Evolutionary conservation across 2,888 invertebrate species (phyloP), one percentile per base, ranked within the genome.

Genomic region (Orchestes rusci): DNA sequence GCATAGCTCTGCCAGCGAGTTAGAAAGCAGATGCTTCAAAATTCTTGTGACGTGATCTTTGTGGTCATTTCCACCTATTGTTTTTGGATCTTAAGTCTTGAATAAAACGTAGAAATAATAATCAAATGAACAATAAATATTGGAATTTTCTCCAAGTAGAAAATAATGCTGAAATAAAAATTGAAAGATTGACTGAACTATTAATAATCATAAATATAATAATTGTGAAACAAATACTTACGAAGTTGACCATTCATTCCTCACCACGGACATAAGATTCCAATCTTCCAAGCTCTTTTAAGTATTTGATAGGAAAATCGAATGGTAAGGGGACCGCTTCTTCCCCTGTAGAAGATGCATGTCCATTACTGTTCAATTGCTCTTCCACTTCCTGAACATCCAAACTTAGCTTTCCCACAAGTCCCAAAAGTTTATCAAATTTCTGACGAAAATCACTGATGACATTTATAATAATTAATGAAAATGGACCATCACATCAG

Each of bases 1-100:
- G 16, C 40, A 40, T 16, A 19, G 12, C 12, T 40, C 32, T n/a
- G 40, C 40, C 4, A 40, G n/a, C 13, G 31, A 12, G 16, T 40
- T 31, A 7, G 32, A 18, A 4, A 17, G 12, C 3, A 20, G 4
- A 12, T 19, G 18, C 20, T 19, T 36, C 12, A 36, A 19, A n/a
- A 36, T 19, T 20, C 36, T 36, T 19, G 12, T 36, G 4, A 12
- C 12, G 10, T 20, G 12, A 5, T 36, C 36, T 36, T 19, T 36
- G n/a, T 10, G 7, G 15, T 36, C 36, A 17, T 5, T 10, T 17
- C 36, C 36, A 4, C 36, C 36, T 10, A 36, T 12, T 4, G 36
- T 8, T 15, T 36, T 36, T 8, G 20, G 17, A 34, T 18, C n/a
- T 17, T 20, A 20, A 16, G 7, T 15, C 36, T 36, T n/a, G 20